phyloP scores from a whole-genome alignment of 2,113 vertebrate species.

The Burhinus bistriatus region DNA sequence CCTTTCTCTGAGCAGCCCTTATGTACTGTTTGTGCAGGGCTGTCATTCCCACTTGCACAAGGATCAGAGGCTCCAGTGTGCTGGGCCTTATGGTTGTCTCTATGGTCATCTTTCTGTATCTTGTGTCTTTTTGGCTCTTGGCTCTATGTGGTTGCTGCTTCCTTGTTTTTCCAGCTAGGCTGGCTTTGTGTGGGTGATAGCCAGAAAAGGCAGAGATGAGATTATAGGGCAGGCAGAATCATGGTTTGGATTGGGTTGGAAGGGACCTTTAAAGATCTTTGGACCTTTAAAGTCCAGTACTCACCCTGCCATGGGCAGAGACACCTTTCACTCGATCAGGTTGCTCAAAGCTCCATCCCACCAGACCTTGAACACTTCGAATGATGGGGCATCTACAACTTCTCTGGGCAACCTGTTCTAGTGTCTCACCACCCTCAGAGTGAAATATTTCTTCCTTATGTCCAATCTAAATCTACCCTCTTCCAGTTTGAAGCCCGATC shows the following conservation, averaged over 20 bases:
- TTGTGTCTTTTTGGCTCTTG: neutral
- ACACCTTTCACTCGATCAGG: neutral
- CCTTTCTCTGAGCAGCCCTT: neutral
- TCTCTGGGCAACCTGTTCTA: neutral
- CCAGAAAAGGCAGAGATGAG: neutral
- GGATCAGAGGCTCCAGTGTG: neutral
- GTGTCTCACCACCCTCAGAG: neutral
- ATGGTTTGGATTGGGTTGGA: neutral
- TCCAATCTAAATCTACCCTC: neutral
- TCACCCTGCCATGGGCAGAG: neutral
- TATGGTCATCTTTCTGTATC: neutral
- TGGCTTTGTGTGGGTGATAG: neutral
- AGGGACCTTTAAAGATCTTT: neutral
- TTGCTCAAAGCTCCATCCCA: neutral
- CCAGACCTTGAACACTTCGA: neutral
- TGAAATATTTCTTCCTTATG: neutral
- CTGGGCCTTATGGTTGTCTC: neutral
- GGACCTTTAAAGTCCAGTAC: neutral
- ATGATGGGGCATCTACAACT: neutral
- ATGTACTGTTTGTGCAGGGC: neutral
- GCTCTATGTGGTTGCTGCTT: neutral
- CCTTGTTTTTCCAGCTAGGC: neutral
- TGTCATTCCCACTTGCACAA: accelerated
- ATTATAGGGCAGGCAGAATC: neutral
- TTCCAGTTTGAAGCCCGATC: neutral